Conservation (phyloP, 2,888 invertebrate genomes). For the Rotaria macrura region DNA sequence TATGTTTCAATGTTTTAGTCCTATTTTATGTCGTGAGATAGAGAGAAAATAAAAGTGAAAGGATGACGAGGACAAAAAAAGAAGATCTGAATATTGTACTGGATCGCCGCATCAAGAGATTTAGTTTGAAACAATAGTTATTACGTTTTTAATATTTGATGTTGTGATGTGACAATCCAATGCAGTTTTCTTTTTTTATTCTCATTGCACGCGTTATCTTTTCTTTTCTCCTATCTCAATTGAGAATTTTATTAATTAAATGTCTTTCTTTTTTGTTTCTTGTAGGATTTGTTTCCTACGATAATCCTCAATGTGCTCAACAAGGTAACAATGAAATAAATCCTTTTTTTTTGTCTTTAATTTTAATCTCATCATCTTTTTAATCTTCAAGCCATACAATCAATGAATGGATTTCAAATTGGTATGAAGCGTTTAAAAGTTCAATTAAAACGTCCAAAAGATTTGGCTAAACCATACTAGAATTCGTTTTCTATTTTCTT, state of each 20-base stretch:
- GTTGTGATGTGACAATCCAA: slow-evolving; percentile 21
- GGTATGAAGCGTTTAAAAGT: slow-evolving; percentile 99
- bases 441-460: slow-evolving; percentile 65
- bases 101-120: not conserved
- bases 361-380: not conserved
- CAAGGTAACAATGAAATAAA: not conserved
- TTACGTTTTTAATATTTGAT: not conserved
- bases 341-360: too few species aligned
- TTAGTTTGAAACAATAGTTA: not conserved
- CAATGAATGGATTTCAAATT: slow-evolving; percentile 99
- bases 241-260: not conserved
- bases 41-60: not conserved
- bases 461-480: slow-evolving; percentile 32
- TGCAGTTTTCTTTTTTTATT: not conserved
- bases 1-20: not conserved
- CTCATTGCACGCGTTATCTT: not conserved
- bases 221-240: not conserved
- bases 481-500: not conserved
- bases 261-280: not conserved
- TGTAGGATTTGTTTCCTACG: not conserved
- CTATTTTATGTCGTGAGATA: not conserved
- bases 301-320: slow-evolving; percentile 20
- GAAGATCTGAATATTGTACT: not conserved
- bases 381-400: slow-evolving; percentile 70
- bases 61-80: not conserved